A percentile compares a stretch with the other conserved stretches of the same genome.
These are phyloP conservation scores for Eledona agricola DNA, from an alignment of 2,888 invertebrate species.

Conservation along the genomic window DNA sequence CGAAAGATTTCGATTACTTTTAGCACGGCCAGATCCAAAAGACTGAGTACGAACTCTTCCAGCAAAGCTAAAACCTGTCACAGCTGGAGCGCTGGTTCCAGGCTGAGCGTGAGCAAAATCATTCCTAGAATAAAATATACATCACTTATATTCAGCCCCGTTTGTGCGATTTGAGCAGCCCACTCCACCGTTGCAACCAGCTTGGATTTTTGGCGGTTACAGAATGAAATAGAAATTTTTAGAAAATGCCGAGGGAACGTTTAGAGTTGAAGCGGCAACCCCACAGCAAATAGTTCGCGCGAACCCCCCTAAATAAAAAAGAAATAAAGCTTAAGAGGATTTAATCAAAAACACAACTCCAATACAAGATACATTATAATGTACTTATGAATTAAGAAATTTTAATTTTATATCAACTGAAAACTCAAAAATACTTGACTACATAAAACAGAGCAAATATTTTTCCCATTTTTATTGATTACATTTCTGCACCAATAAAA, in stretches of 20 bases:
- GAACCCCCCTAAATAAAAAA: slow-evolving; percentile 12
- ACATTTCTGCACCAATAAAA: slow-evolving; percentile 21
- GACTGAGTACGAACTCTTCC: slow-evolving; percentile 58
- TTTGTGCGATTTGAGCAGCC: neutral
- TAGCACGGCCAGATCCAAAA: slow-evolving; percentile 58
- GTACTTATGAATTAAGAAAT: slow-evolving; percentile 12
- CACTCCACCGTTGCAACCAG: too few relatives aligned
- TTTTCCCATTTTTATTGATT: slow-evolving; percentile 7
- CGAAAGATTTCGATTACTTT: slow-evolving; percentile 40
- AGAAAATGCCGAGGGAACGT: too few relatives aligned
- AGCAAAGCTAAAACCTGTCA: slow-evolving; percentile 49
- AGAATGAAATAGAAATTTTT: too few relatives aligned
- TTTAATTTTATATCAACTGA: slow-evolving; percentile 6
- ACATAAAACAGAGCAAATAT: slow-evolving; percentile 6
- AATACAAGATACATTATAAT: slow-evolving; percentile 24
- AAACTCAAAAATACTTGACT: slow-evolving; percentile 4
- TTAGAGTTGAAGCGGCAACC: too few relatives aligned
- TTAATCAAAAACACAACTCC: slow-evolving; percentile 24
- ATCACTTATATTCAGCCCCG: slow-evolving; percentile 1
- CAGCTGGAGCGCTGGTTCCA: slow-evolving; percentile 60
- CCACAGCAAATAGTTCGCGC: too few relatives aligned
- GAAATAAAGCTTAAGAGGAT: slow-evolving; percentile 20
- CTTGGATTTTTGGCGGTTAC: too few relatives aligned
- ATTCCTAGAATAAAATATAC: slow-evolving; percentile 41
- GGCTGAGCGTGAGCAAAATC: slow-evolving; percentile 54